Percentiles rank a stretch among this genome's conserved stretches.
These are phyloP conservation scores for Argyra leucocephala DNA, from an alignment of 2,888 invertebrate species.

Conservation along the genomic window DNA sequence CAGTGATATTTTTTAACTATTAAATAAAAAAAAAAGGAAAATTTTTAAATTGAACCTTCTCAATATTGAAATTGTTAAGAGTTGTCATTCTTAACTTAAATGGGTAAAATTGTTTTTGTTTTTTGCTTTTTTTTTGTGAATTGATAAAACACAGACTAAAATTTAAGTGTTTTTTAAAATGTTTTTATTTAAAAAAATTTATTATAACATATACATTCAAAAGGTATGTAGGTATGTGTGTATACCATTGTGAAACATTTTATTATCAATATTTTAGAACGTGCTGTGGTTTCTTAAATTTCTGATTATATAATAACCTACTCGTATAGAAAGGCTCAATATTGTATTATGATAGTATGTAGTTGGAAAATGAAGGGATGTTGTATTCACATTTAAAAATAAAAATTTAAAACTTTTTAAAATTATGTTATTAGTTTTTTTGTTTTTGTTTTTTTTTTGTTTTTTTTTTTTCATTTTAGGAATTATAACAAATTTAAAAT, in stretches of 20 bases:
- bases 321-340: too few relatives aligned
- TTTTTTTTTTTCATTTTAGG: too few relatives aligned
- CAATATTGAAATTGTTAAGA: not conserved
- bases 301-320: too few relatives aligned
- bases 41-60: not conserved
- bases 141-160: not conserved
- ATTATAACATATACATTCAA: too few relatives aligned
- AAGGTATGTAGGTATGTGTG: too few relatives aligned
- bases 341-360: too few relatives aligned
- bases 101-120: not conserved
- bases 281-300: not conserved
- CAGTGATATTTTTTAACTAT: not conserved
- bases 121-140: not conserved
- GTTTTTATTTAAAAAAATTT: too few relatives aligned
- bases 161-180: too few relatives aligned
- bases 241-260: not conserved
- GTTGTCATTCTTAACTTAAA: not conserved
- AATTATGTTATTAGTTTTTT: not conserved
- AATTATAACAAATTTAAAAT: too few relatives aligned
- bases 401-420: not conserved
- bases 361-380: not conserved
- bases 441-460: too few relatives aligned
- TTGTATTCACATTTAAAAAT: not conserved
- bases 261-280: constrained; percentile 2
- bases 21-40: too few relatives aligned